phyloP scores from a whole-genome alignment of 2,113 vertebrate species.

The Xyrauchen texanus region DNA sequence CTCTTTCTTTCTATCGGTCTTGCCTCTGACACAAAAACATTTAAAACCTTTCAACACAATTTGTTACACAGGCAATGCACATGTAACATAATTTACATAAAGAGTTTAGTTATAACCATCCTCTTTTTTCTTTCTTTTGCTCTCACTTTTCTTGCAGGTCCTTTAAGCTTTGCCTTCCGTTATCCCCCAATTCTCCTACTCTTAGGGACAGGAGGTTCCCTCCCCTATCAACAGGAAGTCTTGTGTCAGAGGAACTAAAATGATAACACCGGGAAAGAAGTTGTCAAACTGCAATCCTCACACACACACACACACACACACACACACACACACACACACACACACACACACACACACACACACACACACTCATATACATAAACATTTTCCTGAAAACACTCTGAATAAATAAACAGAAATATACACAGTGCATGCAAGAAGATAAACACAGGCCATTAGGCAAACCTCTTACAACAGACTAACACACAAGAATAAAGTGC shows the following conservation, averaged over 20 bases:
- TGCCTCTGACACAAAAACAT: too few relatives aligned
- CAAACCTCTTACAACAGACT: neutral
- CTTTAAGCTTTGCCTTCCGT: conserved; percentile 23
- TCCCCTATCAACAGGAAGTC: conserved; percentile 69
- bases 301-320: conserved; percentile 39
- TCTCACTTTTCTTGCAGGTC: conserved; percentile 29
- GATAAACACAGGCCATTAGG: neutral
- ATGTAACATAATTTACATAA: too few relatives aligned
- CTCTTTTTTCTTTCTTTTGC: neutral
- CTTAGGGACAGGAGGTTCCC: conserved; percentile 68
- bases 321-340: too few relatives aligned
- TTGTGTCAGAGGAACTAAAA: conserved; percentile 70
- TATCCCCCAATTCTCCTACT: conserved; percentile 29
- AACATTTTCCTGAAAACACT: neutral
- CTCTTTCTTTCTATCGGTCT: neutral
- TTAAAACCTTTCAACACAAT: too few relatives aligned
- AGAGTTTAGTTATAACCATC: neutral
- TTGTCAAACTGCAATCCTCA: conserved; percentile 63
- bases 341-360: neutral
- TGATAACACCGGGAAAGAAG: conserved; percentile 79
- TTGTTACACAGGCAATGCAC: too few relatives aligned
- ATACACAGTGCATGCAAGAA: neutral
- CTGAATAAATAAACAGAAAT: neutral
- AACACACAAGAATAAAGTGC: neutral
- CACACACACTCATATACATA: neutral